These are phyloP conservation scores for Escarpia spicata DNA, from an alignment of 2,888 invertebrate genomes.

Conservation along the genomic window DNA sequence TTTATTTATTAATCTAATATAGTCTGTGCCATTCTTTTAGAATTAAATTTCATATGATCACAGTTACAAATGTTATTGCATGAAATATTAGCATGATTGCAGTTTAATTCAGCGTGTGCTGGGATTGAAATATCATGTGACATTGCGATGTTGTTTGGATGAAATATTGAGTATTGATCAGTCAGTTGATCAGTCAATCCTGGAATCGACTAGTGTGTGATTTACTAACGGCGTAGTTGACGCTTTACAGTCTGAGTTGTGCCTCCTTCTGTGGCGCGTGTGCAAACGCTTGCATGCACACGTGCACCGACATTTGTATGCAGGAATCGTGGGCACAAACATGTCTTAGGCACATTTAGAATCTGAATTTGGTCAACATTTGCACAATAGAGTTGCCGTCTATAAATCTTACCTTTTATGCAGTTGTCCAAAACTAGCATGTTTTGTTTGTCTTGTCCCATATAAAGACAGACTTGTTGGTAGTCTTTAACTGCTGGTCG, in stretches of 20 bases:
- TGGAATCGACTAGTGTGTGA: background rate
- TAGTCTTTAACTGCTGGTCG: background rate
- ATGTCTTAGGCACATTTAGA: background rate
- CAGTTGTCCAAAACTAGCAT: too few relatives aligned
- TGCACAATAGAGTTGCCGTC: too few relatives aligned
- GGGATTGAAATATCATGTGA: background rate
- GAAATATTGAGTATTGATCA: background rate
- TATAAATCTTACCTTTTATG: too few relatives aligned
- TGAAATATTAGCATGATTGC: conserved; percentile 10
- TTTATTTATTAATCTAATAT: background rate
- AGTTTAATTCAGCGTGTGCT: background rate
- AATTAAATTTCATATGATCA: background rate
- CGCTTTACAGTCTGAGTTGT: background rate
- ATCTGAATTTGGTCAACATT: background rate
- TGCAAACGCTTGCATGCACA: background rate
- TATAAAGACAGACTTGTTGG: background rate
- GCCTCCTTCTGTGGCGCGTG: background rate
- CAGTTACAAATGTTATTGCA: background rate
- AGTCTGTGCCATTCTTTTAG: background rate
- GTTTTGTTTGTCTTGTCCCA: background rate
- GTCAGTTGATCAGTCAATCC: background rate
- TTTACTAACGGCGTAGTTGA: conserved; percentile 10
- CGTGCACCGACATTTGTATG: background rate
- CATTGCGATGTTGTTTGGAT: background rate
- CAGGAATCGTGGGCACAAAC: background rate